Evolutionary conservation across 2,797 vertebrate species (phyloP), one percentile per base, ranked within the genome.

Genomic region (Adelosebastes latens): DNA sequence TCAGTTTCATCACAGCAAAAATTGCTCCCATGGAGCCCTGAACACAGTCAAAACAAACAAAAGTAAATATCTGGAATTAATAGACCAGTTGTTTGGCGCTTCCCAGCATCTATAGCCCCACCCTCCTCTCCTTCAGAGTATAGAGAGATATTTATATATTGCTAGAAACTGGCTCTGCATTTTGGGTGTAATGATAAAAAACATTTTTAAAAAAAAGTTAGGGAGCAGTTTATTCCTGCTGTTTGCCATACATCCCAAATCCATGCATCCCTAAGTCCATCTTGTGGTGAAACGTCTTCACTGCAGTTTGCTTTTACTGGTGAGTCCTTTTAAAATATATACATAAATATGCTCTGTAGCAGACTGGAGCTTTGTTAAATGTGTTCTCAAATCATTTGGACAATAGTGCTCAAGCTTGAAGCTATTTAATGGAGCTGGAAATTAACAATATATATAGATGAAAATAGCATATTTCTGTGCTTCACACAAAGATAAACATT

Each of bases 61-160:
- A 92, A 93, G 90, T 92, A 93, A 95, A 93, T 94, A 88, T 84
- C 83, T 88, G 83, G 86, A 94, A 93, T 95, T 93, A 94, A 94
- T 93, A 93, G 85, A 64, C 24, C 25, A 85, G 87, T 88, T 90
- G 68, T 88, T 92, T 81, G 75, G 67, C 10, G 0, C 72, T 67
- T 62, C 36, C 39, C 60, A n/a, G 52, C 66, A 11, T 74, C 16
- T 31, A 8, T 49, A 74, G 42, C 52, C 71, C 68, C 80, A 18
- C 84, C 88, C 77, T 29, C 62, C 31, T 31, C 32, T 32, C 13
- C 49, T 70, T 82, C 11, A 77, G 31, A 75, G 62, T 62, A 34
- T 61, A 56, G 2, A 67, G 4, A 78, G 2, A 77, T 84, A 75
- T 89, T 78, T 85, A 76, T 81, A 62, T 46, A 32, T 67, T 49